Percentiles rank a stretch among this genome's conserved stretches.
These are phyloP conservation scores for Apantesis nais DNA, from an alignment of 2,888 invertebrate genomes.

Conservation along the genomic window DNA sequence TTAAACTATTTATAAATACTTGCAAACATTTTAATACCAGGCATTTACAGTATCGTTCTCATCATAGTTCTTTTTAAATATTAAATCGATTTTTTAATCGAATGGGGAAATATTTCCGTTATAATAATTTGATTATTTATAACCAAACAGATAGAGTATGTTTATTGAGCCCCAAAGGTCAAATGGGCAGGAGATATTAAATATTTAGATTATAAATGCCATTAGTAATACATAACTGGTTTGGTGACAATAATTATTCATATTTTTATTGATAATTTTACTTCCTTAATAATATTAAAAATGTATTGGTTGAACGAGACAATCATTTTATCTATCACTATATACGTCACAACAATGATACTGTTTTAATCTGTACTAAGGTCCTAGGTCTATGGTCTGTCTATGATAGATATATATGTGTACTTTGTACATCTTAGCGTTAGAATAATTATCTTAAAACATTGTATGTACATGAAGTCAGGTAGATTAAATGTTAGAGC, in stretches of 20 bases:
- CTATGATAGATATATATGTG: not conserved
- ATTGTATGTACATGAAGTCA: not conserved
- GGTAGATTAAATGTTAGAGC: not conserved
- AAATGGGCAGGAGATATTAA: not conserved
- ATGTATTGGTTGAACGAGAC: not conserved
- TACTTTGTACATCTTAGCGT: not conserved
- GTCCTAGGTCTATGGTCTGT: not conserved
- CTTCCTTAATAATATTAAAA: not conserved
- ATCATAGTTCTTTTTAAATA: too few species aligned
- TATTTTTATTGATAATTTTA: not conserved
- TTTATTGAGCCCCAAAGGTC: slow-evolving; percentile 3
- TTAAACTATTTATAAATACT: too few species aligned
- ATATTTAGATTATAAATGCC: not conserved
- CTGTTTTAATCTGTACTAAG: not conserved
- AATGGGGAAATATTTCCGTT: not conserved
- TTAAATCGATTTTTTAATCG: too few species aligned
- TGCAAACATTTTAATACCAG: too few species aligned
- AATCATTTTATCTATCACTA: not conserved
- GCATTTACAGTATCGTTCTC: too few species aligned
- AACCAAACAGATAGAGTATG: not conserved
- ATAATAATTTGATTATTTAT: not conserved
- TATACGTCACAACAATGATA: not conserved
- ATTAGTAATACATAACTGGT: not conserved
- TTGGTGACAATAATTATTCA: not conserved
- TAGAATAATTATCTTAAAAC: not conserved